Conservation (phyloP, 2,797 vertebrate genomes). For the Borostomias antarcticus region DNA sequence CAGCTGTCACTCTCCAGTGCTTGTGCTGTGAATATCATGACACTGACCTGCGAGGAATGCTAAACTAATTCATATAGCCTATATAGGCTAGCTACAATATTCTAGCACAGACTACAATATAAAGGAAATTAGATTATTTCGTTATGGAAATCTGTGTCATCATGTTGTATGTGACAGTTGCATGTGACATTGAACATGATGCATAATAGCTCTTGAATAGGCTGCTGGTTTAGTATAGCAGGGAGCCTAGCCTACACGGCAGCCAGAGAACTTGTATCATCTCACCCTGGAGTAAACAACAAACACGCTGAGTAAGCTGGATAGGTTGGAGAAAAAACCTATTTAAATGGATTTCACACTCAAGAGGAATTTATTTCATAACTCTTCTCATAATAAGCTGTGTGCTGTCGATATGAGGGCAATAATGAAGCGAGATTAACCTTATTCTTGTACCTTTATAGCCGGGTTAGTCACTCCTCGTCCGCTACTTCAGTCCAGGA, state of each 20-base stretch:
- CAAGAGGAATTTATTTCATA: background rate
- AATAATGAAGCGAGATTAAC: background rate
- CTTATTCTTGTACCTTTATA: conserved; percentile 43
- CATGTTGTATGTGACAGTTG: background rate
- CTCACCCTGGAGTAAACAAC: background rate
- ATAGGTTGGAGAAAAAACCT: background rate
- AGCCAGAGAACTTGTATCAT: background rate
- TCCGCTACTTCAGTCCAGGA: conserved; percentile 37
- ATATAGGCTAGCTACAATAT: background rate
- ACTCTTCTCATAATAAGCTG: background rate
- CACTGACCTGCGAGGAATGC: conserved; percentile 34
- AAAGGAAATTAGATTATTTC: background rate
- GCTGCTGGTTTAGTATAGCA: too few species aligned
- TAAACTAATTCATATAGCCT: conserved; percentile 23
- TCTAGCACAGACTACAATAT: too few species aligned
- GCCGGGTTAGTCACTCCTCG: background rate
- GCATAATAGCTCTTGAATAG: too few species aligned
- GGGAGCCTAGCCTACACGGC: too few species aligned
- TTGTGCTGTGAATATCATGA: conserved; percentile 44
- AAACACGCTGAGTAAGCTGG: background rate
- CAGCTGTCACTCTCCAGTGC: conserved; percentile 69
- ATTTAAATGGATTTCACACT: background rate
- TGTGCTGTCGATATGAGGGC: background rate
- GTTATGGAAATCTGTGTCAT: too few species aligned
- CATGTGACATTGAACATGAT: background rate